Evolutionary conservation across 1,140 invertebrate genomes (phyloP).

Genomic region (Drosophila fuyamai): DNA sequence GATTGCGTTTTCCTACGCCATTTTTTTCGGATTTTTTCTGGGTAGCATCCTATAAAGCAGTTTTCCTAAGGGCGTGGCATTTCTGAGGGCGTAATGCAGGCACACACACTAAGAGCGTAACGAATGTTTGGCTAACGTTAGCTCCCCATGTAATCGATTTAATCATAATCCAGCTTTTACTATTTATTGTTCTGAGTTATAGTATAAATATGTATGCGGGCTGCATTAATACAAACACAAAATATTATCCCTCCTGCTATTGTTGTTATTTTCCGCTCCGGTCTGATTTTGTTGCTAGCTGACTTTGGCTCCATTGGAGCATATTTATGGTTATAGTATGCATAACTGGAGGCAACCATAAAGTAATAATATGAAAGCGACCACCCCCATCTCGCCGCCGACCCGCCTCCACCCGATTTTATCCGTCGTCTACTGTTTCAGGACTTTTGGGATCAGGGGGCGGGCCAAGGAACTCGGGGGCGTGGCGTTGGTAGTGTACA

Average conservation of each 20-base stretch:
- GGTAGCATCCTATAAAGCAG: slow-evolving; percentile 65
- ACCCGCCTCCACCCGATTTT: not conserved
- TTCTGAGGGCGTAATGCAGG: slow-evolving; percentile 67
- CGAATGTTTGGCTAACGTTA: slow-evolving; percentile 45
- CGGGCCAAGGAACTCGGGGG: slow-evolving; percentile 15
- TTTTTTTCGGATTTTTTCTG: slow-evolving; percentile 29
- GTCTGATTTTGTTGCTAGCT: slow-evolving; percentile 41
- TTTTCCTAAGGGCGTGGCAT: slow-evolving; percentile 57
- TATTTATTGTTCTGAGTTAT: slow-evolving; percentile 83
- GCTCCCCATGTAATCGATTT: slow-evolving; percentile 80
- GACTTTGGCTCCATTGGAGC: slow-evolving; percentile 53
- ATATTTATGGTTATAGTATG: slow-evolving; percentile 83
- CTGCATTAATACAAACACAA: slow-evolving; percentile 82
- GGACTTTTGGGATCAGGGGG: slow-evolving; percentile 16
- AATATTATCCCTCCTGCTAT: slow-evolving; percentile 63
- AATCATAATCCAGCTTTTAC: slow-evolving; percentile 83
- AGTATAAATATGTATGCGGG: slow-evolving; percentile 75
- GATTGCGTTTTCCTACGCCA: slow-evolving; percentile 31
- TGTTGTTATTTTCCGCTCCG: slow-evolving; percentile 30
- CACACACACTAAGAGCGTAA: slow-evolving; percentile 11
- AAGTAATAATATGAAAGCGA: slow-evolving; percentile 79
- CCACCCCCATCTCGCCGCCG: slow-evolving; percentile 3
- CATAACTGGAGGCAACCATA: slow-evolving; percentile 82
- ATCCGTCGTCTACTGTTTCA: slow-evolving; percentile 49
- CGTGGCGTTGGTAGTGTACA: slow-evolving; percentile 70